phyloP scores from a whole-genome alignment of 2,888 invertebrate species.

The Ectemnius lituratus region DNA sequence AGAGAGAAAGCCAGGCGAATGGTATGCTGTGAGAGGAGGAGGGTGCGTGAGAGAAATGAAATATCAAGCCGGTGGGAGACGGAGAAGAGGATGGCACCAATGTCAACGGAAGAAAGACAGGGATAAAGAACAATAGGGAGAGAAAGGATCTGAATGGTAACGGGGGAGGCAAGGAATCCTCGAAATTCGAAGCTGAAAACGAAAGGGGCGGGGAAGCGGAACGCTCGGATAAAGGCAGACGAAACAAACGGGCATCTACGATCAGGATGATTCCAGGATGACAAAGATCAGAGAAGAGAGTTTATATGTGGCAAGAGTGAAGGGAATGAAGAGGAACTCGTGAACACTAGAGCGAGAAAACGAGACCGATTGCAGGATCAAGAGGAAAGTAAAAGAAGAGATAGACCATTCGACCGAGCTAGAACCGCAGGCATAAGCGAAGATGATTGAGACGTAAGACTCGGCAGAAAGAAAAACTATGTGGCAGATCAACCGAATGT shows the following conservation, averaged over 20 bases:
- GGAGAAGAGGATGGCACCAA: neutral
- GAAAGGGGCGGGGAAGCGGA: neutral
- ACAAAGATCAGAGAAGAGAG: conserved; percentile 18
- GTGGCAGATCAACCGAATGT: neutral
- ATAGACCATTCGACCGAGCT: too few relatives aligned
- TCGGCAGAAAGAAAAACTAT: too few relatives aligned
- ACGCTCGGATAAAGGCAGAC: conserved; percentile 18
- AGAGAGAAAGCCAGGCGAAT: too few relatives aligned
- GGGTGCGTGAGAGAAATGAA: too few relatives aligned
- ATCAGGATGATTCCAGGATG: conserved; percentile 5
- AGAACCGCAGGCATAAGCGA: neutral
- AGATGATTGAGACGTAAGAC: neutral
- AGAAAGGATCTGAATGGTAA: neutral
- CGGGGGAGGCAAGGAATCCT: neutral
- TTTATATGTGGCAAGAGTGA: conserved; percentile 6
- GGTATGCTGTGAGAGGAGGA: too few relatives aligned
- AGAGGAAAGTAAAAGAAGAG: conserved; percentile 5
- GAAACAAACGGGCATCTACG: conserved; percentile 11
- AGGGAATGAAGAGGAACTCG: conserved; percentile 21
- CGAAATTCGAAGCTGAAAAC: neutral
- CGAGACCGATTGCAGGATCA: neutral
- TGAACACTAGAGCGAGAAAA: conserved; percentile 4
- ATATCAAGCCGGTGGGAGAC: neutral
- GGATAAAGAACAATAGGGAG: neutral
- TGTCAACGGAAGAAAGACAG: neutral